These are phyloP conservation scores for Ondatra zibethicus DNA, from an alignment of 2,113 vertebrate genomes.

Conservation along the genomic window DNA sequence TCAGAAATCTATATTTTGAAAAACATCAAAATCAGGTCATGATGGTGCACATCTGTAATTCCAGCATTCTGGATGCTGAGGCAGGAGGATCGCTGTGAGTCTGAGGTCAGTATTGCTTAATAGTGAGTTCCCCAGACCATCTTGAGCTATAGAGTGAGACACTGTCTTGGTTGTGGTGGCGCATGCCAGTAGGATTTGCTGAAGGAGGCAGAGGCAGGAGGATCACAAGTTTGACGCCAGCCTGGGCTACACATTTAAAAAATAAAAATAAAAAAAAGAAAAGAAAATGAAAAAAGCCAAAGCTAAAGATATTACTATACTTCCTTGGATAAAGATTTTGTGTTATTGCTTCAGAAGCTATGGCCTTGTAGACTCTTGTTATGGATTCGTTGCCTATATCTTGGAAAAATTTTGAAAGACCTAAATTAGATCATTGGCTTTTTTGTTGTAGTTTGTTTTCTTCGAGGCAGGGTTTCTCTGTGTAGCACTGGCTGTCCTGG, in stretches of 20 bases:
- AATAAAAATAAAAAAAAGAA: not conserved
- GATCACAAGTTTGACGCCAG: too few relatives aligned
- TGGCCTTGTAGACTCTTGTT: not conserved
- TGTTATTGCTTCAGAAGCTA: conserved; percentile 4
- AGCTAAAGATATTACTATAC: not conserved
- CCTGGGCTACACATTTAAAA: too few relatives aligned
- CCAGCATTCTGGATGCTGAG: not conserved
- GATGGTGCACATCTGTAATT: not conserved
- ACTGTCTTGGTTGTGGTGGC: too few relatives aligned
- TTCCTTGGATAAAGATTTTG: conserved; percentile 25
- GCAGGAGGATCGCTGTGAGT: not conserved
- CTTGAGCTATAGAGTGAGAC: too few relatives aligned
- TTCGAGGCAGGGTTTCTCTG: not conserved
- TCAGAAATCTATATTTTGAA: not conserved
- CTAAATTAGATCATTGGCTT: not conserved
- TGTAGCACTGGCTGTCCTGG: not conserved
- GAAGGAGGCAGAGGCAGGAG: too few relatives aligned
- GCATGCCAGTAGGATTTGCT: too few relatives aligned
- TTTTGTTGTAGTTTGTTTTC: not conserved
- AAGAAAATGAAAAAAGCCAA: not conserved
- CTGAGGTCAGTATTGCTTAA: not conserved
- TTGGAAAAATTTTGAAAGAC: conserved; percentile 43
- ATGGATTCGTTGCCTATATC: not conserved
- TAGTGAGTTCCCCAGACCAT: not conserved
- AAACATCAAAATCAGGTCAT: not conserved